Evolutionary conservation across 2,113 vertebrate genomes (phyloP).

Genomic region (Mionectes macconnelli): DNA sequence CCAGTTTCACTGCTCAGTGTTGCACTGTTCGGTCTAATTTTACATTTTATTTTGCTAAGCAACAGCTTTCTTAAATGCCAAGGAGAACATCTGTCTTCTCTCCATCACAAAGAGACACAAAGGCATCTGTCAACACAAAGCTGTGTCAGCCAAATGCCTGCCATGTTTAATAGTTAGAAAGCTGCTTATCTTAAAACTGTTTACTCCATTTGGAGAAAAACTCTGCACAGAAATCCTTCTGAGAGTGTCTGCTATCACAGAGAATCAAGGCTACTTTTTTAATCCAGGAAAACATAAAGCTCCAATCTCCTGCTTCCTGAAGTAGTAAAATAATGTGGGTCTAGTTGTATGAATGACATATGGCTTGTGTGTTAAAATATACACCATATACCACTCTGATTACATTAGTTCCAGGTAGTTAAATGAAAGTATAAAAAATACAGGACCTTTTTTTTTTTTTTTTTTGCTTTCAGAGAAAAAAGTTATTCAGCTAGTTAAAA

Average conservation of each 20-base stretch:
- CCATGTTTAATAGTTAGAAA: background rate
- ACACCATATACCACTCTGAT: background rate
- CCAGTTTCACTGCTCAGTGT: background rate
- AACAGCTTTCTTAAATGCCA: slow-evolving; percentile 9
- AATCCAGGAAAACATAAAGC: background rate
- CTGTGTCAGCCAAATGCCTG: background rate
- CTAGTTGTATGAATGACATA: background rate
- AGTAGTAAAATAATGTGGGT: background rate
- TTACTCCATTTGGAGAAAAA: background rate
- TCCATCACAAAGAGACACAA: background rate
- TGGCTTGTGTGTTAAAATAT: background rate
- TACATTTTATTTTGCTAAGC: background rate
- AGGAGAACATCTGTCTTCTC: slow-evolving; percentile 31
- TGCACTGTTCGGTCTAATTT: background rate
- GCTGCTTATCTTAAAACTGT: background rate
- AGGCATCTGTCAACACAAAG: background rate
- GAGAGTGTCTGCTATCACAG: background rate
- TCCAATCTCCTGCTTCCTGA: background rate
- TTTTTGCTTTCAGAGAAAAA: background rate
- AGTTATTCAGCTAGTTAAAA: background rate
- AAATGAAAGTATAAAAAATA: background rate
- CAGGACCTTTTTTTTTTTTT: background rate
- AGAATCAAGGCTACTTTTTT: background rate
- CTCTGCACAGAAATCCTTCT: background rate
- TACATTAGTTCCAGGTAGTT: background rate